Base-by-base conservation (phyloP, 1,140 invertebrate species). In the Drosophila nannoptera region DNA sequence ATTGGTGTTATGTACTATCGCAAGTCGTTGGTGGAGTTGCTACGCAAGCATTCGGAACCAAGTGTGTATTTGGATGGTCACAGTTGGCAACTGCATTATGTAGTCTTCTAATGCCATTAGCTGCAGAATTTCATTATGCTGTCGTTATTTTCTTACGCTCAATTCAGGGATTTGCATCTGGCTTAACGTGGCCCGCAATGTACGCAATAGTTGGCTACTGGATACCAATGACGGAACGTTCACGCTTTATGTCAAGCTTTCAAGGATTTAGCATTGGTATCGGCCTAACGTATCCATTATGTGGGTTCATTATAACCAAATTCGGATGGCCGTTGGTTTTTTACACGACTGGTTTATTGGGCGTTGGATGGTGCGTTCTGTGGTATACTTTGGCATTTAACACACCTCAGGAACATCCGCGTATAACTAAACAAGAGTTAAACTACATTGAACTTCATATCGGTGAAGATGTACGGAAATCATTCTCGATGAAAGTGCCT, bases 151-250 rank as follows among this genome's bases (percentile, higher is more conserved):
- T 91, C 6, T 87, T 94, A 14, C 89, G 94, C 29, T 94, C 92
- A 75, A 90, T 93, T 42, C 93, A 94, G 90, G 93, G 93, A 33
- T 91, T 93, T 65, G 93, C 93, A n/a, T 93, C 92, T 68, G 95
- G 96, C 49, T 91, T 97, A 33, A 96, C 95, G 3, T 97, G 95
- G 93, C 95, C 96, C 32, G 94, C 95, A 1, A 96, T 96, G 93
- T 96, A 96, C 88, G 94, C 94, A 11, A 91, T 96, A 42, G 94
- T 96, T 73, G 94, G 94, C n/a, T 93, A 94, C 73, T 97, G 96
- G 95, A 95, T 96, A 60, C 96, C 95, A 11, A 91, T 94, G 2
- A 90, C 92, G 14, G 95, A 96, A 89, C 91, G 94, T 50, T 95
- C 93, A 32, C 90, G 93, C 59, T 94, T 95, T 82, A 94, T 95